Evolutionary conservation across 64 coral and sea anemone species (phyloP).

Genomic region (Pachyseris speciosa): DNA sequence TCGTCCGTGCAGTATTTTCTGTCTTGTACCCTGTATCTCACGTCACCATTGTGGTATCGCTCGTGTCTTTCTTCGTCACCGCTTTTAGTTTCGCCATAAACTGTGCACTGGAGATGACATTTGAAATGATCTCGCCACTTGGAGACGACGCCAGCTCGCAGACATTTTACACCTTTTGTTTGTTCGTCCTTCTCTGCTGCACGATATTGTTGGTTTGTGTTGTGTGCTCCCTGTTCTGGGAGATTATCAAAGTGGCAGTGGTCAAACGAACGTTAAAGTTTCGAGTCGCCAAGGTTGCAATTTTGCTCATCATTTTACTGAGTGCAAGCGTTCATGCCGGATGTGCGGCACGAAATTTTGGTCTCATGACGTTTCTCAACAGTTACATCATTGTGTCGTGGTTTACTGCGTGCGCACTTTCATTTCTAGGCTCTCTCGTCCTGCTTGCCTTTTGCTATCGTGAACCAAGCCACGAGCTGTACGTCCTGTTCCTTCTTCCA

Average conservation of each 20-base stretch:
- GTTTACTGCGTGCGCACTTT: conserved; percentile 46
- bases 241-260: conserved; percentile 49
- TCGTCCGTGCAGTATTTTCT: conserved; percentile 15
- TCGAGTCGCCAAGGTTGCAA: neutral
- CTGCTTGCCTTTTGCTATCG: conserved; percentile 43
- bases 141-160: conserved; percentile 2
- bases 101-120: conserved; percentile 71
- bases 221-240: conserved; percentile 72
- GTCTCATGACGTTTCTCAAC: conserved; percentile 27
- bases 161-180: conserved; percentile 54
- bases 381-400: conserved; percentile 61
- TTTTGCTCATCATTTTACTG: conserved; percentile 46
- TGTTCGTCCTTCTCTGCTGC: conserved; percentile 64
- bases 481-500: neutral
- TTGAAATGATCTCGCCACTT: conserved; percentile 74
- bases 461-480: conserved; percentile 16
- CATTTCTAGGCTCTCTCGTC: conserved; percentile 59
- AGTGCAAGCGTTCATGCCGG: conserved; percentile 42
- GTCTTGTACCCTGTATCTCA: conserved; percentile 37
- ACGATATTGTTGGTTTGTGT: conserved; percentile 45
- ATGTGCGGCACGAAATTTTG: neutral
- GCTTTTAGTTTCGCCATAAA: conserved; percentile 75
- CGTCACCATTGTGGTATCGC: conserved; percentile 45
- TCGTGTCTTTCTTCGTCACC: conserved; percentile 64
- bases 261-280: conserved; percentile 38